phyloP scores from a whole-genome alignment of 2,888 invertebrate species.

The Troides aeacus region DNA sequence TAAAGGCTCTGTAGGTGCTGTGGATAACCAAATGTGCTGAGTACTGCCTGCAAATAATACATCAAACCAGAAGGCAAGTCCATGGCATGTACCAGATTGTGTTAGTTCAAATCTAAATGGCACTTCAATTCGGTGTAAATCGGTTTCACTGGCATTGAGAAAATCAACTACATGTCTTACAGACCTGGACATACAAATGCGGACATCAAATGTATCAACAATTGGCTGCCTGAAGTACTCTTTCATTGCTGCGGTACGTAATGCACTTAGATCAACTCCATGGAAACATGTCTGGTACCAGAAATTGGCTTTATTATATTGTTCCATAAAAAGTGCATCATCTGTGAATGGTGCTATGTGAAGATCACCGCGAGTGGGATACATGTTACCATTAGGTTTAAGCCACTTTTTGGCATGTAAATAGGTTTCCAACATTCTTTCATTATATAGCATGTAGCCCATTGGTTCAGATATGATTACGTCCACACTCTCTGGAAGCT shows the following conservation, averaged over 20 bases:
- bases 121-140: conserved; percentile 96
- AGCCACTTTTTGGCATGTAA: conserved; percentile 99
- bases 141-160: conserved; percentile 93
- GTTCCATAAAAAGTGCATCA: conserved; percentile 98
- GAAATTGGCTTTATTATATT: conserved; percentile 98
- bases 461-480: conserved; percentile 99
- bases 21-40: conserved; percentile 97
- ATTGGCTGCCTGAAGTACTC: conserved; percentile 99
- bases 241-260: conserved; percentile 96
- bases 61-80: conserved; percentile 99
- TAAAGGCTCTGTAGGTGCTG: conserved; percentile 97
- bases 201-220: conserved; percentile 98
- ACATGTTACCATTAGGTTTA: conserved; percentile 96
- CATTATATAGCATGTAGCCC: conserved; percentile 99
- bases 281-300: conserved; percentile 99
- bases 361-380: conserved; percentile 96
- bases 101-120: conserved; percentile 95
- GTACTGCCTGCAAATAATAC: conserved; percentile 95
- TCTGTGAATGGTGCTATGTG: conserved; percentile 99
- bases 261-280: conserved; percentile 95
- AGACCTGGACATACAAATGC: conserved; percentile 97
- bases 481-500: conserved; percentile 96
- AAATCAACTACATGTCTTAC: conserved; percentile 97
- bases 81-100: conserved; percentile 97
- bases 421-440: conserved; percentile 99